Conservation (phyloP, 1,140 invertebrate species). For the Trichoplusia ni region DNA sequence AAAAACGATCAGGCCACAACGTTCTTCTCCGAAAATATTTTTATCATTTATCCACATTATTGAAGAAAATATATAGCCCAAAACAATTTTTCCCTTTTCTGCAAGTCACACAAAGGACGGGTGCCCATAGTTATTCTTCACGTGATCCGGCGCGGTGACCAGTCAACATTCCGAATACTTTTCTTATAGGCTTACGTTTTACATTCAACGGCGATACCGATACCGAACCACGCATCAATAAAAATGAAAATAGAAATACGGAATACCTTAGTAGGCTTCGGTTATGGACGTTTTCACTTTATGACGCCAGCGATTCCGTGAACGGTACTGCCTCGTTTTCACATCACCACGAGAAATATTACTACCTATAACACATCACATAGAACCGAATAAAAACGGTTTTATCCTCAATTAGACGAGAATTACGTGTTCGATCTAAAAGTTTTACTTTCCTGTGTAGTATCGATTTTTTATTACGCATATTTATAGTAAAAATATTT, state of each 20-base stretch:
- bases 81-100: constrained; percentile 9
- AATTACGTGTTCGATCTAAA: not conserved
- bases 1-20: no score
- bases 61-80: not conserved
- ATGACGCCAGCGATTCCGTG: constrained; percentile 31
- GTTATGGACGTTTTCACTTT: constrained; percentile 32
- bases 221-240: constrained; percentile 16
- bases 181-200: not conserved
- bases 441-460: not conserved
- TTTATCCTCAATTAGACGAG: constrained; percentile 5
- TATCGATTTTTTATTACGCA: no score
- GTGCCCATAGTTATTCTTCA: constrained; percentile 9
- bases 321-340: constrained; percentile 32
- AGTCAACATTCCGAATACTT: constrained; percentile 10
- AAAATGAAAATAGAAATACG: constrained; percentile 39
- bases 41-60: not conserved
- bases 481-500: no score
- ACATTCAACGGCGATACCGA: not conserved
- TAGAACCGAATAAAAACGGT: not conserved
- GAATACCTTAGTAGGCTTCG: constrained; percentile 15
- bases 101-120: constrained; percentile 17
- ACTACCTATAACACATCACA: not conserved
- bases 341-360: constrained; percentile 18
- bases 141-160: not conserved
- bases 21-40: no score